Conservation (phyloP, 1,140 invertebrate genomes). For the Drosophila sp. region DNA sequence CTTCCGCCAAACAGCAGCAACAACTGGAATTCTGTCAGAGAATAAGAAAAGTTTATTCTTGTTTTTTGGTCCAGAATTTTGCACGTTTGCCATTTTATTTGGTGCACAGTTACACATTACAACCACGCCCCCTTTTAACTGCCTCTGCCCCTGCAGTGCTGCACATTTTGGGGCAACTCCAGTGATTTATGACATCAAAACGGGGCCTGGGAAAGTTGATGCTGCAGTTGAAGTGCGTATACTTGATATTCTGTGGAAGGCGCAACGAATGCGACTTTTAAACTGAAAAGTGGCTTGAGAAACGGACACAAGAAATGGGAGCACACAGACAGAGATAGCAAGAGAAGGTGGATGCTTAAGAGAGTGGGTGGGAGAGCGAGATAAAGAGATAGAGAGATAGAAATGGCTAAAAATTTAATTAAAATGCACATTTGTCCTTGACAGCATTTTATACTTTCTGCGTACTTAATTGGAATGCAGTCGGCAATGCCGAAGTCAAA, state of each 20-base stretch:
- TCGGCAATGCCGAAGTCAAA: conserved; percentile 43
- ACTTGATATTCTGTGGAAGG: conserved; percentile 56
- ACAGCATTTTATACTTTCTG: conserved; percentile 76
- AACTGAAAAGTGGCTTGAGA: conserved; percentile 52
- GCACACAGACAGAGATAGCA: conserved; percentile 12
- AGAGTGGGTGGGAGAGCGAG: no score
- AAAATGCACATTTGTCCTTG: conserved; percentile 82
- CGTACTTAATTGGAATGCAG: conserved; percentile 71
- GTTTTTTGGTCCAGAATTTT: conserved; percentile 34
- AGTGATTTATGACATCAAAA: conserved; percentile 75
- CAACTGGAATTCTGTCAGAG: conserved; percentile 11
- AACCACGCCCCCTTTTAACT: conserved; percentile 39
- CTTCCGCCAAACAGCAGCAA: neutral
- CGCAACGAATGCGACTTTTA: conserved; percentile 53
- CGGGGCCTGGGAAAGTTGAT: no score
- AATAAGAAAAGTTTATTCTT: conserved; percentile 27
- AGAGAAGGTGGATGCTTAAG: no score
- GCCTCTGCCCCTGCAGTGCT: conserved; percentile 17
- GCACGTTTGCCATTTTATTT: conserved; percentile 68
- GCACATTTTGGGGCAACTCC: conserved; percentile 52
- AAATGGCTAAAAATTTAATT: conserved; percentile 72
- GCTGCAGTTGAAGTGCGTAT: conserved; percentile 51
- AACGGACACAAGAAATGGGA: conserved; percentile 31
- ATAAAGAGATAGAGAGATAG: conserved; percentile 7
- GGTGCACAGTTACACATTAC: conserved; percentile 72